phyloP scores from a whole-genome alignment of 2,888 invertebrate species.

The Drosophila yooni region DNA sequence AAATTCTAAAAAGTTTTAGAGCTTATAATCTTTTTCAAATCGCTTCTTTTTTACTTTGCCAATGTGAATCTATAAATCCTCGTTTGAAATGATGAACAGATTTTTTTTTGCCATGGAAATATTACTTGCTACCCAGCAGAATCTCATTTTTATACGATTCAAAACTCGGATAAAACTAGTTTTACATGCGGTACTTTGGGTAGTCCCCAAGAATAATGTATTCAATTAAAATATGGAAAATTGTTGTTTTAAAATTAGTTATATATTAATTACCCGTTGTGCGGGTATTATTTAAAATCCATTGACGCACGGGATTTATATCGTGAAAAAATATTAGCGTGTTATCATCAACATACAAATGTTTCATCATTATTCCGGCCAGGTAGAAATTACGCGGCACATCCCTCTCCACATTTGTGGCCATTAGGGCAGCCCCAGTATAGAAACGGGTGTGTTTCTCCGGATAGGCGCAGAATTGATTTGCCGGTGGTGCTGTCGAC shows the following conservation, averaged over 20 bases:
- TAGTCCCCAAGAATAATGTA: conserved; percentile 21
- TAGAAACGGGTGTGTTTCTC: conserved; percentile 35
- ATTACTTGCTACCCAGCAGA: neutral
- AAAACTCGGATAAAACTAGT: conserved; percentile 41
- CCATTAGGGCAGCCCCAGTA: conserved; percentile 51
- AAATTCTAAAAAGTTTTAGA: neutral
- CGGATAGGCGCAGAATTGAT: conserved; percentile 61
- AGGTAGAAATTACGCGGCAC: conserved; percentile 56
- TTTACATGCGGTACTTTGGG: conserved; percentile 32
- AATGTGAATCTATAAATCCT: neutral
- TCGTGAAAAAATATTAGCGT: conserved; percentile 53
- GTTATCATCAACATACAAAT: neutral
- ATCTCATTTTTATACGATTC: neutral
- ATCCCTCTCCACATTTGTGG: conserved; percentile 44
- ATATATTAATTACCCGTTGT: neutral
- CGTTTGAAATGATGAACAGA: neutral
- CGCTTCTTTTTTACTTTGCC: too few species aligned
- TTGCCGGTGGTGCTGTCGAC: conserved; percentile 35
- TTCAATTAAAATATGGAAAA: conserved; percentile 13
- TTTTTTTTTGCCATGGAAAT: neutral
- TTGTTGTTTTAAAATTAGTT: neutral
- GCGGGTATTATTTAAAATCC: conserved; percentile 45
- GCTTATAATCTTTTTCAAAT: neutral
- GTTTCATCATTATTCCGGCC: conserved; percentile 38
- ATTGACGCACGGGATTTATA: conserved; percentile 40